Percentiles rank a stretch among this genome's conserved stretches.
phyloP scores from a whole-genome alignment of 1,140 invertebrate species.

The Sycophila sp. region DNA sequence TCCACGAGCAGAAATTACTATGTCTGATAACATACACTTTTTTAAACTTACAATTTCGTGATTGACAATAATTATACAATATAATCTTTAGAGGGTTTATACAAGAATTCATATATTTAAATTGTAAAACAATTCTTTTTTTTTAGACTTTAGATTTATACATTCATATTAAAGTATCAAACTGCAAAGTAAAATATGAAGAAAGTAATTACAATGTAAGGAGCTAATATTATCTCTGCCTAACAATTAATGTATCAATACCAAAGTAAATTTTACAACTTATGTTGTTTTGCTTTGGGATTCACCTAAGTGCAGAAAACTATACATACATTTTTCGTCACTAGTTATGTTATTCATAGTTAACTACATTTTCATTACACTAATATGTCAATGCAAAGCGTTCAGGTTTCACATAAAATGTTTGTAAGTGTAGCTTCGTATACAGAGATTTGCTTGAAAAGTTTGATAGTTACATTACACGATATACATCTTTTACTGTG shows the following conservation, averaged over 20 bases:
- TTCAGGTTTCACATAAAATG: conserved; percentile 11
- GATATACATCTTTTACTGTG: conserved; percentile 29
- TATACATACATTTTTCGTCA: conserved; percentile 21
- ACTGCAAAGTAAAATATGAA: no score
- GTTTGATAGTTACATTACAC: conserved; percentile 34
- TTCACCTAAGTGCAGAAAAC: conserved; percentile 17
- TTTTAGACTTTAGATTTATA: no score
- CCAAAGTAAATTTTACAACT: conserved; percentile 30
- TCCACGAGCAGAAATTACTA: conserved; percentile 3
- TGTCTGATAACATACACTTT: no score
- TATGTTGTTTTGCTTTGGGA: conserved; percentile 27
- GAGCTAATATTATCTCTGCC: not conserved
- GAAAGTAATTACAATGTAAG: conserved; percentile 13
- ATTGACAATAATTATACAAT: not conserved
- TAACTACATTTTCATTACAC: not conserved
- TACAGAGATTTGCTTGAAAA: conserved; percentile 36
- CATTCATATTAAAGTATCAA: no score
- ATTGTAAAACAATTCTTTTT: no score
- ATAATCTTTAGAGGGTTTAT: not conserved
- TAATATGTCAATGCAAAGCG: conserved; percentile 8
- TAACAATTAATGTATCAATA: conserved; percentile 18
- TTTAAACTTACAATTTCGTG: no score
- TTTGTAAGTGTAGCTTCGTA: conserved; percentile 11
- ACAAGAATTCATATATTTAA: no score
- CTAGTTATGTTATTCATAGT: conserved; percentile 12